Evolutionary conservation across 2,888 invertebrate species (phyloP).

Genomic region (Lissonota sp.): DNA sequence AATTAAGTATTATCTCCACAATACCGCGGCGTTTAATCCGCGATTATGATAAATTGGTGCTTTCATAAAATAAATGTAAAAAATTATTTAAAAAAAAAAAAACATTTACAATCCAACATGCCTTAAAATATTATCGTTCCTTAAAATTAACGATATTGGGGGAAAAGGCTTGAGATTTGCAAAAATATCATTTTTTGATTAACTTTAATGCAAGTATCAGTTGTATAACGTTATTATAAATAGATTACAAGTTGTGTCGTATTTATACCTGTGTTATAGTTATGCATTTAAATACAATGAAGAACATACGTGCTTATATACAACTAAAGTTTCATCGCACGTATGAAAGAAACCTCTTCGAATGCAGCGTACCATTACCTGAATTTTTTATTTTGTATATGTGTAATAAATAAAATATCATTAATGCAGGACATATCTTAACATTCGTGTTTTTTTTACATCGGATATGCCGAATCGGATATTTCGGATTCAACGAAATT

Average conservation of each 20-base stretch:
- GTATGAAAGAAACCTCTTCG: constrained; percentile 57
- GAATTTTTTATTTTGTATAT: constrained; percentile 11
- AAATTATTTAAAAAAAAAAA: constrained; percentile 29
- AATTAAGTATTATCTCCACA: constrained; percentile 45
- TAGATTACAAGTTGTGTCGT: constrained; percentile 71
- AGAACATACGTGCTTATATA: constrained; percentile 74
- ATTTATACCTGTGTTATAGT: constrained; percentile 67
- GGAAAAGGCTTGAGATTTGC: not conserved
- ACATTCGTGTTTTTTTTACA: constrained; percentile 7
- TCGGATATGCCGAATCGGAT: not conserved
- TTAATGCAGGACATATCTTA: not conserved
- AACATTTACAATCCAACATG: constrained; percentile 8
- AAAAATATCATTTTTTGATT: constrained; percentile 63
- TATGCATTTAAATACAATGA: constrained; percentile 74
- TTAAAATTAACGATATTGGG: not conserved
- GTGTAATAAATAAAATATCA: not conserved
- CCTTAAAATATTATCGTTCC: not conserved
- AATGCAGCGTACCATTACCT: constrained; percentile 35
- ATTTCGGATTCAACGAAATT: constrained; percentile 27
- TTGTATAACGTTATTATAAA: constrained; percentile 75
- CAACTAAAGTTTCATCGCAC: constrained; percentile 67
- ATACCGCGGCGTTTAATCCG: constrained; percentile 17
- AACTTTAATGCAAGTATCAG: constrained; percentile 75
- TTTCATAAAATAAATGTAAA: constrained; percentile 40
- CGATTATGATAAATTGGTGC: constrained; percentile 47